Conservation (phyloP, 2,113 vertebrate genomes). For the Microcebus lehilahytsara region DNA sequence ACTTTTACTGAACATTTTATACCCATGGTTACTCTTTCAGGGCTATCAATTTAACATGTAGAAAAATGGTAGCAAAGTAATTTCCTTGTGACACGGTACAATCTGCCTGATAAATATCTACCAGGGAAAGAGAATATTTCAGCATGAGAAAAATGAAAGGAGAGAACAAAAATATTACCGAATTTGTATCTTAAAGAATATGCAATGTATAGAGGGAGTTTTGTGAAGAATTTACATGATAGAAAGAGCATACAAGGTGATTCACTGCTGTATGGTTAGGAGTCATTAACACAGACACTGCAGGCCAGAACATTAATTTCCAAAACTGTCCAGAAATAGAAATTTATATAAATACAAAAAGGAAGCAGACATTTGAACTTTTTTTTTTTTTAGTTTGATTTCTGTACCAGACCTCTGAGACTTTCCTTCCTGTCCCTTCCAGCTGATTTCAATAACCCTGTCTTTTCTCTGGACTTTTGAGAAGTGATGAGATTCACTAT, state of each 20-base stretch:
- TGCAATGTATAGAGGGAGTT: neutral
- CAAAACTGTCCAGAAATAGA: neutral
- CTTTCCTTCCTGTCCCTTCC: constrained; percentile 31
- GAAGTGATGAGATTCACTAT: constrained; percentile 8
- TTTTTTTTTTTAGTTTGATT: constrained; percentile 29
- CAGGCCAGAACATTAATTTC: neutral
- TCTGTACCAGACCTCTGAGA: neutral
- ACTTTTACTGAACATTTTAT: neutral
- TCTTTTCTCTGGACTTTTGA: constrained; percentile 54
- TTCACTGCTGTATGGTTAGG: neutral
- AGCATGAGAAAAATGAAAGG: neutral
- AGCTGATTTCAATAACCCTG: constrained; percentile 43
- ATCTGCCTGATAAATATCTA: constrained; percentile 37
- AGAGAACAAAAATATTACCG: neutral
- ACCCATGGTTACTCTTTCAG: neutral
- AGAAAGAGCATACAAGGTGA: neutral
- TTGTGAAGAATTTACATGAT: neutral
- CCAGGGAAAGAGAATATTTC: neutral
- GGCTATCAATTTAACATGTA: neutral
- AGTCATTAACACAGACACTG: neutral
- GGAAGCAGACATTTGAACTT: neutral
- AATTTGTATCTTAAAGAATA: neutral
- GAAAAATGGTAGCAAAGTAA: neutral
- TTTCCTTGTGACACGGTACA: neutral
- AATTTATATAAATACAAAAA: constrained; percentile 16